phyloP scores from a whole-genome alignment of 2,888 invertebrate genomes.

The Exocentrus adspersus region DNA sequence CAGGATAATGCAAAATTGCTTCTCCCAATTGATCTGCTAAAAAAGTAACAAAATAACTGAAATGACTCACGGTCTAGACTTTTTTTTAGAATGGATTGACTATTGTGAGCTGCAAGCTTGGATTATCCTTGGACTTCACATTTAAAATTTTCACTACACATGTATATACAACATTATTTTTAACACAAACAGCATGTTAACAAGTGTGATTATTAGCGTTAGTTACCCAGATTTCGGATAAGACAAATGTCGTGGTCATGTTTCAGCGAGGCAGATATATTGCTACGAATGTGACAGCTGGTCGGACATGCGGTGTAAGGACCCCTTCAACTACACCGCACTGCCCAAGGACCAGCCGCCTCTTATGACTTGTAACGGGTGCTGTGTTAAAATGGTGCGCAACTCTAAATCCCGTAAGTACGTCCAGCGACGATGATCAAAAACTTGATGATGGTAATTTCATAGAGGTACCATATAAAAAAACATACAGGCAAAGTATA shows the following conservation, averaged over 20 bases:
- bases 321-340: conserved; percentile 93
- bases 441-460: too few relatives aligned
- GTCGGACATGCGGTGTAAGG: conserved; percentile 89
- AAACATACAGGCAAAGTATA: too few relatives aligned
- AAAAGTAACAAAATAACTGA: too few relatives aligned
- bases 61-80: too few relatives aligned
- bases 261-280: conserved; percentile 86
- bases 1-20: background rate
- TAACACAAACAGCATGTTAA: conserved; percentile 10
- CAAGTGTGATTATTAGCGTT: conserved; percentile 6
- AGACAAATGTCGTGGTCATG: background rate
- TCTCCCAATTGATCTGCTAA: too few relatives aligned
- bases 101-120: background rate
- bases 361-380: conserved; percentile 88
- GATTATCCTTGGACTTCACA: background rate
- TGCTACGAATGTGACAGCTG: conserved; percentile 96
- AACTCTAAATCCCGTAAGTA: conserved; percentile 89
- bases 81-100: too few relatives aligned
- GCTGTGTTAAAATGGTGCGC: conserved; percentile 95
- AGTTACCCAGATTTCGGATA: background rate
- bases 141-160: conserved; percentile 14
- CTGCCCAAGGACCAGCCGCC: conserved; percentile 89
- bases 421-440: too few relatives aligned
- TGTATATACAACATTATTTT: background rate
- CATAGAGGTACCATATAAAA: too few relatives aligned